Evolutionary conservation across 2,888 invertebrate genomes (phyloP).

Genomic region (Protula sp.): DNA sequence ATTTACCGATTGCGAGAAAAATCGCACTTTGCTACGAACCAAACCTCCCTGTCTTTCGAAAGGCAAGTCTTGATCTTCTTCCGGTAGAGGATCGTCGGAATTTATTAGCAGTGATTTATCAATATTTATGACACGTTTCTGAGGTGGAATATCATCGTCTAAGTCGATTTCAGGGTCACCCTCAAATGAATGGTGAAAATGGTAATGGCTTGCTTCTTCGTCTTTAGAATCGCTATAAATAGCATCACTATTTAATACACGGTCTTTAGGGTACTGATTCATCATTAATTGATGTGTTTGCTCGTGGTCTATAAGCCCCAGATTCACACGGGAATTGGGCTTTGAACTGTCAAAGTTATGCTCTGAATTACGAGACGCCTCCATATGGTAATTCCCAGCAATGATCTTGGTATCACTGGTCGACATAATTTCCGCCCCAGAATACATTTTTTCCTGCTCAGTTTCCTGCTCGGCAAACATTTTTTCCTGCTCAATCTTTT

Average conservation of each 20-base stretch:
- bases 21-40: not conserved
- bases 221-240: not conserved
- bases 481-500: conserved; percentile 51
- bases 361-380: not conserved
- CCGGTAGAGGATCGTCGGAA: not conserved
- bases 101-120: not conserved
- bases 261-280: not conserved
- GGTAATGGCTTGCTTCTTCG: not conserved
- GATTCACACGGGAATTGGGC: not conserved
- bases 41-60: not conserved
- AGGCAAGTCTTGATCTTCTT: not conserved
- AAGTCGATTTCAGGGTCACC: not conserved
- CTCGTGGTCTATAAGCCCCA: no score
- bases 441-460: not conserved
- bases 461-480: conserved; percentile 41
- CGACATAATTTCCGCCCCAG: not conserved
- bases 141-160: not conserved
- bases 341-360: not conserved
- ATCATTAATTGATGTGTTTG: no score
- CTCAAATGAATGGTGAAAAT: not conserved
- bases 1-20: not conserved
- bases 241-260: not conserved
- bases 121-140: not conserved
- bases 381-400: not conserved
- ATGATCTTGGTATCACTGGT: not conserved